Evolutionary conservation across 2,888 invertebrate species (phyloP), one percentile per base, ranked within the genome.

Genomic region (Ornithoptera alexandrae): DNA sequence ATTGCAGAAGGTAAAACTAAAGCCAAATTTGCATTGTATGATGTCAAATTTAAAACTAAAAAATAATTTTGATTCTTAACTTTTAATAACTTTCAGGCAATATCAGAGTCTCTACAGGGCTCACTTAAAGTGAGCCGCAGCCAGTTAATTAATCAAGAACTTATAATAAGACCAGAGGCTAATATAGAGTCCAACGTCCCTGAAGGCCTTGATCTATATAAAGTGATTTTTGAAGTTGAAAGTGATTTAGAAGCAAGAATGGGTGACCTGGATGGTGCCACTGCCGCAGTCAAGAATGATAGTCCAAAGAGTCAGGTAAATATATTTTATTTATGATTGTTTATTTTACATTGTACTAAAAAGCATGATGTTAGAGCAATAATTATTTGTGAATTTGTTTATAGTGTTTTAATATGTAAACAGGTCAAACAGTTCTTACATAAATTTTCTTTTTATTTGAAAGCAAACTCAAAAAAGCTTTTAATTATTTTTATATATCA

Each of bases 131-230:
- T 87, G 56, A 90, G 89, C 72, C 82, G 85, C 61, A 91, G 92
- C 72, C 89, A 91, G 77, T 78, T 90, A 10, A 87, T 90, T 57
- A 86, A 86, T 72, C 92, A 92, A 70, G 91, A 91, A 75, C 78
- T 92, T 22, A 88, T 87, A 20, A 88, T 92, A 71, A 78, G 89
- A 69, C 92, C 92, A 0, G 92, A 92, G 73, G 92, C 92, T 8
- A 92, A 92, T 72, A 91, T 93, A 61, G 88, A 89, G 70, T 83
- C 90, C 0, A 89, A 92, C 86, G 90, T 90, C 1, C 93, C 93
- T 0, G 90, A 89, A 53, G 89, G 86, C 0, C 76, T 93, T 17
- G 93, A 93, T 75, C 80, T 93, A 0, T 91, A 86, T 75, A 88
- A 85, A 73, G 84, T 93, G 65, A 92, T 92, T 72, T 88, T 85